A percentile compares a stretch with the other conserved stretches of the same genome.
Evolutionary conservation across 2,888 invertebrate species (phyloP).

Genomic region (Limnephilus lunatus): DNA sequence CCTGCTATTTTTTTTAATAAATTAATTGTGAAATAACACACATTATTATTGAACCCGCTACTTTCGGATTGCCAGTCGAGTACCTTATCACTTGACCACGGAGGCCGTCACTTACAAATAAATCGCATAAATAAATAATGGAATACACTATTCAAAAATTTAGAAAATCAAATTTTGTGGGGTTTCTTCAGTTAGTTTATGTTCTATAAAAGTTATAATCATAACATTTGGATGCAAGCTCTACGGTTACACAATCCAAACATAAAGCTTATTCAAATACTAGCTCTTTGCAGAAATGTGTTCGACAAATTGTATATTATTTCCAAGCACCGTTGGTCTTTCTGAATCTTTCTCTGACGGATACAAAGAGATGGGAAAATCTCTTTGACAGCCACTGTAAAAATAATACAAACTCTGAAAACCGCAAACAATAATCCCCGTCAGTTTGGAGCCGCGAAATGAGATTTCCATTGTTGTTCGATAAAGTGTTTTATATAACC

Average conservation of each 20-base stretch:
- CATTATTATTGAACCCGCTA: no score
- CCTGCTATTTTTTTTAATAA: no score
- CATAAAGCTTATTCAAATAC: slow-evolving; percentile 44
- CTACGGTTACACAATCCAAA: neutral
- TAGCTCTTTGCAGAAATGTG: slow-evolving; percentile 24
- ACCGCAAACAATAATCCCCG: slow-evolving; percentile 62
- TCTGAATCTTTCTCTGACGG: slow-evolving; percentile 46
- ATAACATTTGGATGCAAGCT: neutral
- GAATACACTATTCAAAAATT: no score
- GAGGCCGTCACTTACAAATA: no score
- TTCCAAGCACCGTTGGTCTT: slow-evolving; percentile 50
- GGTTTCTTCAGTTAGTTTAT: no score
- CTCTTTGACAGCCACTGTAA: slow-evolving; percentile 59
- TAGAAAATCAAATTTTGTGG: no score
- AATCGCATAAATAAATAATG: no score
- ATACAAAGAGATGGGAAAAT: slow-evolving; percentile 46
- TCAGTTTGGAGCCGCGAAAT: slow-evolving; percentile 61
- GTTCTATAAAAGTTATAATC: no score
- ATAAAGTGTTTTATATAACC: slow-evolving; percentile 54
- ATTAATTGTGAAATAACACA: no score
- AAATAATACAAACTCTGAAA: slow-evolving; percentile 57
- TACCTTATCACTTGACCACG: no score
- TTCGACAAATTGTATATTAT: slow-evolving; percentile 52
- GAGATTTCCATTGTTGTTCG: slow-evolving; percentile 63
- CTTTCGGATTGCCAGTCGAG: no score